Base-by-base conservation (phyloP, 2,797 vertebrate genomes). In the Anisognathus igniventris region DNA sequence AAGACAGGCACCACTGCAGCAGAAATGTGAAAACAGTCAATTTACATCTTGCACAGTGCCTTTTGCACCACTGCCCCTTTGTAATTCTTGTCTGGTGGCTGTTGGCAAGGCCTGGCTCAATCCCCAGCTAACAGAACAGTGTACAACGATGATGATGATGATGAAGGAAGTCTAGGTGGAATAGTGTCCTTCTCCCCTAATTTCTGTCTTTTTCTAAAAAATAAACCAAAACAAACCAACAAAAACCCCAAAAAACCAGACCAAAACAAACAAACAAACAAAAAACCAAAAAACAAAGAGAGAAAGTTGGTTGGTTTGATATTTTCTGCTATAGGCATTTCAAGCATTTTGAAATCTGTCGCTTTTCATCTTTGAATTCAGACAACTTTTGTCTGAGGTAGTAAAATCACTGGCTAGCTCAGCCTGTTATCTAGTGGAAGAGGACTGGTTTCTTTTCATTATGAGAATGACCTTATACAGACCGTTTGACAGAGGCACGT, bases 311-410 rank as follows among this genome's bases (percentile, higher is more conserved):
- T 42, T 27, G 12, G 6, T 31, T 56, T 35, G 44, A 14, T 7
- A 10, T 37, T 28, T 94, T 84, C 66, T 87, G 51, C 24, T 83
- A 40, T 72, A 33, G 61, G 19, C 19, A 54, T 77, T 87, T 75
- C n/a, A 78, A 87, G 27, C 25, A 83, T 87, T 95, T 96, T 82
- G 53, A 97, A 90, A 95, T 93, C 42, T 93, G 79, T 10, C 20
- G 40, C 44, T 92, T 96, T 71, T 88, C 14, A 33, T 76, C 74
- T 94, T 93, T 47, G 35, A 87, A 95, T 95, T 96, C 91, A 89
- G 81, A 95, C 82, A 91, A 89, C 24, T 31, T 94, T 90, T 68
- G 87, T 95, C 75, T 96, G 86, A 93, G 79, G 75, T 70, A 92
- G 30, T 93, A 96, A 97, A 95, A 94, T 90, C 70, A 73, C 64